Conservation (phyloP, 2,113 vertebrate species). For the Pelodiscus sinensis region DNA sequence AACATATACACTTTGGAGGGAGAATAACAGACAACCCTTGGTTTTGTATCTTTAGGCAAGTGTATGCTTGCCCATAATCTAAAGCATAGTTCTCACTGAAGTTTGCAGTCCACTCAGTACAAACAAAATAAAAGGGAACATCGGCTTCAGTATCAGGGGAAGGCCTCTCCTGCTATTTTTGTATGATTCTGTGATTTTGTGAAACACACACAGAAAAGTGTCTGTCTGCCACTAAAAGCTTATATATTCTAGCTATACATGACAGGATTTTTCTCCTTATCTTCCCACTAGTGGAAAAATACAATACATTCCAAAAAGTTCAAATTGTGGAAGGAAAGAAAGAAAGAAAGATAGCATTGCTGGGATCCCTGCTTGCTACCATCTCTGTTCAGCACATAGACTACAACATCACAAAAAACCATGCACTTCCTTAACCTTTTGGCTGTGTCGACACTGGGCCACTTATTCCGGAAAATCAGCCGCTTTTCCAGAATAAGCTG, state of each 20-base stretch:
- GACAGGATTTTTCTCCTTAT: not conserved
- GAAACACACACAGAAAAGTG: not conserved
- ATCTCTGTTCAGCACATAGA: not conserved
- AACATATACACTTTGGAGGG: not conserved
- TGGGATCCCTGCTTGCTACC: not conserved
- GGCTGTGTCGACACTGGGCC: no score
- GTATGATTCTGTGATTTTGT: not conserved
- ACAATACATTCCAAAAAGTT: not conserved
- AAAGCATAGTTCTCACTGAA: not conserved
- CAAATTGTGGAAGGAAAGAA: not conserved
- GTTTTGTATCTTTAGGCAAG: not conserved
- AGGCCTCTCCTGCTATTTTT: not conserved
- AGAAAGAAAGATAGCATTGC: not conserved
- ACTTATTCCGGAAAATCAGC: no score
- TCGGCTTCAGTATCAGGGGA: no score
- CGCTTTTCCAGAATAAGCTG: no score
- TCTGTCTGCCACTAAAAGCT: not conserved
- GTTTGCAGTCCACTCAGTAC: not conserved
- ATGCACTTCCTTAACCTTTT: not conserved
- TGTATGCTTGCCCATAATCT: not conserved
- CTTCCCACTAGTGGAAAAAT: not conserved
- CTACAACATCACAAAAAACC: not conserved
- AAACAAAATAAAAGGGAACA: not conserved
- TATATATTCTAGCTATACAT: not conserved
- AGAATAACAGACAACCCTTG: not conserved